phyloP scores from a whole-genome alignment of 2,797 vertebrate species.

The Phrynocephalus vlangalii region DNA sequence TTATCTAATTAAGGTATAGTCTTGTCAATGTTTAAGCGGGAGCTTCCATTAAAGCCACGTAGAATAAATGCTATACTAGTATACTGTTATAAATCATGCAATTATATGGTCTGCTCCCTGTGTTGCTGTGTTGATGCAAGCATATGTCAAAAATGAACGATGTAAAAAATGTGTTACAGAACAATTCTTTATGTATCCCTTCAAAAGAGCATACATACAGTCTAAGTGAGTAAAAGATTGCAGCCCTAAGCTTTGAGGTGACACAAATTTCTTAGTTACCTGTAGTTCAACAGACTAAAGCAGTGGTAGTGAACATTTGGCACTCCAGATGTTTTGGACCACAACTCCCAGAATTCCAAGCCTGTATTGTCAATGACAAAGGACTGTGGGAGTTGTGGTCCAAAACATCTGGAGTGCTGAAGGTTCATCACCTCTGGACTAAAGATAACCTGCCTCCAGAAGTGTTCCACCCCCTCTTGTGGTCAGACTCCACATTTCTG shows the following conservation, averaged over 20 bases:
- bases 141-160: not conserved
- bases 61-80: too few relatives aligned
- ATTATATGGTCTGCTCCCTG: too few relatives aligned
- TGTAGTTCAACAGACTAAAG: not conserved
- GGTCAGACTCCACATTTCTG: not conserved
- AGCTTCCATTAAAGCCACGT: not conserved
- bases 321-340: too few relatives aligned
- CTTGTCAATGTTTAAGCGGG: not conserved
- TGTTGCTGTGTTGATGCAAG: too few relatives aligned
- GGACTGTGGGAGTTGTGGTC: too few relatives aligned
- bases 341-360: too few relatives aligned
- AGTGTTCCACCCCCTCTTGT: not conserved
- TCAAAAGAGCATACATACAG: not conserved
- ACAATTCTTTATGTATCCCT: too few relatives aligned
- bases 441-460: not conserved
- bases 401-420: too few relatives aligned
- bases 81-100: too few relatives aligned
- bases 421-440: too few relatives aligned
- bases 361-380: too few relatives aligned
- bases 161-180: not conserved
- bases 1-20: conserved; percentile 2
- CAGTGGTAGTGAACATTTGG: too few relatives aligned
- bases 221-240: not conserved
- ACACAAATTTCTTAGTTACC: not conserved
- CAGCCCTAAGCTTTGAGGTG: not conserved